phyloP scores from a whole-genome alignment of 1,140 invertebrate genomes.

The Caerostris extrusa region DNA sequence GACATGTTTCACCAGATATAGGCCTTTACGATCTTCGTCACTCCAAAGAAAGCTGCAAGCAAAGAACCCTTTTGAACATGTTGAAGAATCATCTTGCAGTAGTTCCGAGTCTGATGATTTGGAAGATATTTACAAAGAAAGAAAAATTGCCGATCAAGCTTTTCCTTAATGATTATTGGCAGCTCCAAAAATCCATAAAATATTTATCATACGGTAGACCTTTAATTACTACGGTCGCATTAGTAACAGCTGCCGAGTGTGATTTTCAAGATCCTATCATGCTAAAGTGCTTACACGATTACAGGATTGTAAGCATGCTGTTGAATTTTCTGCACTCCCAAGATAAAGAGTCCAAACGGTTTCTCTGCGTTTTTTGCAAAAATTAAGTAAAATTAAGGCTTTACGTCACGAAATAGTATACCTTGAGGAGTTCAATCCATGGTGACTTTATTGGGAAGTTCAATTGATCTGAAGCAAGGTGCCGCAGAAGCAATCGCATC shows the following conservation, averaged over 20 bases:
- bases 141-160: slow-evolving; percentile 1
- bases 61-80: neutral
- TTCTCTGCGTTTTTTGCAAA: slow-evolving; percentile 56
- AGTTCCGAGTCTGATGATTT: slow-evolving; percentile 57
- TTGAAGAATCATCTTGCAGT: slow-evolving; percentile 3
- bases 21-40: neutral
- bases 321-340: slow-evolving; percentile 36
- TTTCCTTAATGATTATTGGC: slow-evolving; percentile 64
- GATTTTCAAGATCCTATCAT: slow-evolving; percentile 71
- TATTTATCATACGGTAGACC: slow-evolving; percentile 55
- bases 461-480: slow-evolving; percentile 57
- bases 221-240: slow-evolving; percentile 7
- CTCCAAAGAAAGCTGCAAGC: neutral
- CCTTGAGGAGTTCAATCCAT: slow-evolving; percentile 37
- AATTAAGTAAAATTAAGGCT: slow-evolving; percentile 22
- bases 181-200: slow-evolving; percentile 50
- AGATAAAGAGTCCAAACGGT: slow-evolving; percentile 51
- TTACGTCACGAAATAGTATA: slow-evolving; percentile 55
- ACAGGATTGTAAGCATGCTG: slow-evolving; percentile 41
- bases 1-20: neutral
- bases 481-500: slow-evolving; percentile 34
- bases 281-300: slow-evolving; percentile 39
- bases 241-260: slow-evolving; percentile 34
- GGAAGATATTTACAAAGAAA: slow-evolving; percentile 60
- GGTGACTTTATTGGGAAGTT: slow-evolving; percentile 43